A percentile compares a stretch with the other conserved stretches of the same genome.
phyloP scores from a whole-genome alignment of 2,888 invertebrate genomes.

The Arctia plantaginis region DNA sequence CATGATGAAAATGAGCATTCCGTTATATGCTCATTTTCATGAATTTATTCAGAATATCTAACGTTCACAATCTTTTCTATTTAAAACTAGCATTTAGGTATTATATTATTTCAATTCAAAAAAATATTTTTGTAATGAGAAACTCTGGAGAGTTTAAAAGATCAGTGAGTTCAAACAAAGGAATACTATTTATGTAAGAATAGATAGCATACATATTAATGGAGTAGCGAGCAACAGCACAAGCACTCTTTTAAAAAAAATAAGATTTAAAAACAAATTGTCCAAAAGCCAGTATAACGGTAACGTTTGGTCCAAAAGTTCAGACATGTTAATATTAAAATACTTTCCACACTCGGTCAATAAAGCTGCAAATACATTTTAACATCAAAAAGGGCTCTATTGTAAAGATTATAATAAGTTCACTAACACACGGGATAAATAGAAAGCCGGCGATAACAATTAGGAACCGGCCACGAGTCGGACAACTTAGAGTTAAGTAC shows the following conservation, averaged over 20 bases:
- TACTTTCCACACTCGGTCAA: background rate
- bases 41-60: background rate
- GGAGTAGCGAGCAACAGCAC: too few relatives aligned
- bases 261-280: too few relatives aligned
- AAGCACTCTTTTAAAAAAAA: too few relatives aligned
- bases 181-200: too few relatives aligned
- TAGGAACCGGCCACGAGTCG: conserved; percentile 61
- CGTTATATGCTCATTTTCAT: background rate
- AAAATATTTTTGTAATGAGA: too few relatives aligned
- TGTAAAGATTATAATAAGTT: conserved; percentile 28
- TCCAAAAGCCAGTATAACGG: background rate
- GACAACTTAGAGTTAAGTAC: conserved; percentile 64
- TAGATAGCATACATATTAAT: too few relatives aligned
- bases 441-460: conserved; percentile 66
- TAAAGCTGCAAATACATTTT: background rate
- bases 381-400: conserved; percentile 11
- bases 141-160: background rate
- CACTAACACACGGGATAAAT: conserved; percentile 52
- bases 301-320: background rate
- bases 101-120: background rate
- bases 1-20: too few relatives aligned
- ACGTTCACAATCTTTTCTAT: background rate
- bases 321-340: background rate
- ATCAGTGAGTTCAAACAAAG: background rate
- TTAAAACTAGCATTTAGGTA: background rate